These are phyloP conservation scores for Phoeniculus purpureus DNA, from an alignment of 2,797 vertebrate species.

Conservation along the genomic window DNA sequence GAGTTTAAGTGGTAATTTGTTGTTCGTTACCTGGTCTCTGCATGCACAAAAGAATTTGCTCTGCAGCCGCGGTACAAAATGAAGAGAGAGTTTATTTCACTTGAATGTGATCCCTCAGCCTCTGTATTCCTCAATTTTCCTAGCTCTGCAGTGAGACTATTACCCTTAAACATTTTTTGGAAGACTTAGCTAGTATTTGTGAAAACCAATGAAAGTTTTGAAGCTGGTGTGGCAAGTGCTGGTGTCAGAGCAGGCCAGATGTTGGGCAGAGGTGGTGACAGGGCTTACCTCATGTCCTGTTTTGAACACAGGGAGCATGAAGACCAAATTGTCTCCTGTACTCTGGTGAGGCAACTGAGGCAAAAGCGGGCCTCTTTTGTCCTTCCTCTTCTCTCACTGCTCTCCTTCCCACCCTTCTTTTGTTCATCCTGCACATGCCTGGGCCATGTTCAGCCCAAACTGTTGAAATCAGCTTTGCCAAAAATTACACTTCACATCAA, in stretches of 20 bases:
- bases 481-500: slow-evolving; percentile 58
- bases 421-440: slow-evolving; percentile 49
- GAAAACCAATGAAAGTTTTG: not conserved
- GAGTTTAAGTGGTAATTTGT: slow-evolving; percentile 33
- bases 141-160: not conserved
- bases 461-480: slow-evolving; percentile 63
- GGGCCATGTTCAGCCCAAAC: slow-evolving; percentile 12
- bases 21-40: slow-evolving; percentile 34
- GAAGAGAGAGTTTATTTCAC: not conserved
- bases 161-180: not conserved
- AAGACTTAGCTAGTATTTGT: not conserved
- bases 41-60: slow-evolving; percentile 2
- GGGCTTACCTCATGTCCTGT: accelerated
- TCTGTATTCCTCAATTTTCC: not conserved
- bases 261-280: not conserved
- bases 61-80: not conserved
- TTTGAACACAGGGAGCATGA: accelerated
- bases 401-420: slow-evolving; percentile 21
- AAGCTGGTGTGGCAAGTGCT: not conserved
- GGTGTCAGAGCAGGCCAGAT: not conserved
- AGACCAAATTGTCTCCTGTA: not conserved
- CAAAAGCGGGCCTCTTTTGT: not conserved
- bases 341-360: not conserved
- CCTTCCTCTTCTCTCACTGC: not conserved
- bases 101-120: not conserved